Evolutionary conservation across 2,113 vertebrate genomes (phyloP), one percentile per base, ranked within the genome.

Genomic region (Lepisosteus oculatus): DNA sequence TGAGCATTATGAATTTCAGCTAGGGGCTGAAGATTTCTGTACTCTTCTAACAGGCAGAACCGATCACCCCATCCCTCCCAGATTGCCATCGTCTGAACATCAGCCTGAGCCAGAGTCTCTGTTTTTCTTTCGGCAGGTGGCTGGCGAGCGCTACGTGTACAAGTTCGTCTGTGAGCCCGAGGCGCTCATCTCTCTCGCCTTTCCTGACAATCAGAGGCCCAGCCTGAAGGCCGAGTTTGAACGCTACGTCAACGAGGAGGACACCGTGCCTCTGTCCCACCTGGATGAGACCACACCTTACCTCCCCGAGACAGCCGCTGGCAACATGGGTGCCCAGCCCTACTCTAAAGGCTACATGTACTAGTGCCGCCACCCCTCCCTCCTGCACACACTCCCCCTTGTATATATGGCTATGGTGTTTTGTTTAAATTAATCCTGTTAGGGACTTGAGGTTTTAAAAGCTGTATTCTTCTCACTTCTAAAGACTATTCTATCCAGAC

Each of bases 81-180:
- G 17, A 29, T 29, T 29, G 17, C 17, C 17, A 29, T 1, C 17
- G 17, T 29, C 17, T 29, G 17, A 29, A 29, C 17, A 29, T 29
- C 17, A 29, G 47, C 47, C 47, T 51, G 8, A 51, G 4, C 8
- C 47, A 51, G 47, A 9, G 0, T 0, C 17, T 6, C 64, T 8
- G 6, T 78, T 41, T 47, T 0, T 68, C 0, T 69, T 8, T 14
- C 42, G 42, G 0, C 78, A 99, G 97, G 97, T 99, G 86, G 97
- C 97, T 0, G 97, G 97, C 0, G 97, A 99, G 80, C 97, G 97
- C 77, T 99, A 99, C 0, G 97, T 99, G 84, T 99, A 99, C 93
- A 98, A 97, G 88, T 99, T 99, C 0, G 97, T 99, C 70, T 99
- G 97, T 0, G 96, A 99, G 86, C 97, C 97, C 0, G 94, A 98